Conservation (phyloP, 2,888 invertebrate genomes). For the Antheraea assamensis region DNA sequence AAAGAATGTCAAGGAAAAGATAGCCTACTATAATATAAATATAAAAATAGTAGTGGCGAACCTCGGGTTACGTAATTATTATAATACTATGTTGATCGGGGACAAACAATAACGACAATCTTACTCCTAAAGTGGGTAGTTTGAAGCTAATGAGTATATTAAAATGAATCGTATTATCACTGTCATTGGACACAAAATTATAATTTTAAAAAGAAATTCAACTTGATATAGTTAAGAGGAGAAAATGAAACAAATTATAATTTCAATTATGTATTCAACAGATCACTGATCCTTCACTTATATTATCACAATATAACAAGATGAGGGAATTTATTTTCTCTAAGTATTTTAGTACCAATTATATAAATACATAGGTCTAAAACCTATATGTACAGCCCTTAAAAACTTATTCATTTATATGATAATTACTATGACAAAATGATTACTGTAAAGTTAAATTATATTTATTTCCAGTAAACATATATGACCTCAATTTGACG, state of each 20-base stretch:
- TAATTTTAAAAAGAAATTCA: not conserved
- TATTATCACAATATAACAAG: slow-evolving; percentile 12
- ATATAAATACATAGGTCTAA: slow-evolving; percentile 16
- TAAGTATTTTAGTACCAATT: slow-evolving; percentile 23
- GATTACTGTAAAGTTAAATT: not conserved
- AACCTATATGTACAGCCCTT: slow-evolving; percentile 5
- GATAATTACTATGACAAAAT: not conserved
- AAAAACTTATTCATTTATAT: not conserved
- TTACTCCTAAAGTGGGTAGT: too few species aligned
- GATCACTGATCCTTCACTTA: slow-evolving; percentile 13
- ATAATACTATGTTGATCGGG: too few species aligned
- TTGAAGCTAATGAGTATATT: too few species aligned
- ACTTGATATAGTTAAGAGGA: not conserved
- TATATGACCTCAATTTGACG: too few species aligned
- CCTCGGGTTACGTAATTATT: too few species aligned
- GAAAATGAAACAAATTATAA: not conserved
- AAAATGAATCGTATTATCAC: not conserved
- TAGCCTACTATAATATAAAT: too few species aligned
- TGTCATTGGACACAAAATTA: not conserved
- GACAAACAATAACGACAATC: too few species aligned
- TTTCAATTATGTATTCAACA: slow-evolving; percentile 11
- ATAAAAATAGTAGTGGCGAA: too few species aligned
- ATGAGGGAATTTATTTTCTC: not conserved
- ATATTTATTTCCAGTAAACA: not conserved
- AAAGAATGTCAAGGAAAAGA: too few species aligned